Conservation (phyloP, 1,140 invertebrate genomes). For the Neodiprion fabricii region DNA sequence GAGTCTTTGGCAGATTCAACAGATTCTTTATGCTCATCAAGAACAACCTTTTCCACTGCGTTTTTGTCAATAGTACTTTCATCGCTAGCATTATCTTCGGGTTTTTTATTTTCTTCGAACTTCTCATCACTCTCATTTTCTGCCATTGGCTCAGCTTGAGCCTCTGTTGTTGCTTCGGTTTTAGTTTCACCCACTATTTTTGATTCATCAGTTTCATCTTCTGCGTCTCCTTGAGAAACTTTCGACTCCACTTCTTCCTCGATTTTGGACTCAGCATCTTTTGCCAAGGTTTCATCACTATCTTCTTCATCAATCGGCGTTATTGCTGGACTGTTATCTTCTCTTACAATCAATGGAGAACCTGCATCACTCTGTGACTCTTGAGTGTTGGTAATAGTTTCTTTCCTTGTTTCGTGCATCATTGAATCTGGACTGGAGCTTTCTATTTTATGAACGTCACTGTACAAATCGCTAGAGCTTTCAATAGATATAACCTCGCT, state of each 20-base stretch:
- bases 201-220: conserved; percentile 18
- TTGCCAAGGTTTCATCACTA: background rate
- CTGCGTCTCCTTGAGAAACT: background rate
- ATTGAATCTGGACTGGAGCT: conserved; percentile 45
- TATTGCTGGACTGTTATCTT: conserved; percentile 24
- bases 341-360: background rate
- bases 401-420: conserved; percentile 37
- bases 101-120: conserved; percentile 36
- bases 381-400: conserved; percentile 11
- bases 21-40: conserved; percentile 59
- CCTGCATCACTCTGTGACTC: conserved; percentile 28
- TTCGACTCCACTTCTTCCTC: conserved; percentile 8
- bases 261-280: conserved; percentile 8
- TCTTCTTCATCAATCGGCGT: conserved; percentile 13
- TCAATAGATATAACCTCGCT: conserved; percentile 52
- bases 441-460: conserved; percentile 55
- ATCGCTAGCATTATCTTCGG: conserved; percentile 2
- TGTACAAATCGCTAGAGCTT: conserved; percentile 59
- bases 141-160: conserved; percentile 1
- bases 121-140: conserved; percentile 39
- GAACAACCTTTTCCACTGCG: conserved; percentile 47
- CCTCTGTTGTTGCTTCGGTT: conserved; percentile 17
- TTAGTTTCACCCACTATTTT: conserved; percentile 2
- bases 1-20: conserved; percentile 51
- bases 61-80: conserved; percentile 30